phyloP scores from a whole-genome alignment of 1,140 invertebrate genomes.

The Brachionus rubens region DNA sequence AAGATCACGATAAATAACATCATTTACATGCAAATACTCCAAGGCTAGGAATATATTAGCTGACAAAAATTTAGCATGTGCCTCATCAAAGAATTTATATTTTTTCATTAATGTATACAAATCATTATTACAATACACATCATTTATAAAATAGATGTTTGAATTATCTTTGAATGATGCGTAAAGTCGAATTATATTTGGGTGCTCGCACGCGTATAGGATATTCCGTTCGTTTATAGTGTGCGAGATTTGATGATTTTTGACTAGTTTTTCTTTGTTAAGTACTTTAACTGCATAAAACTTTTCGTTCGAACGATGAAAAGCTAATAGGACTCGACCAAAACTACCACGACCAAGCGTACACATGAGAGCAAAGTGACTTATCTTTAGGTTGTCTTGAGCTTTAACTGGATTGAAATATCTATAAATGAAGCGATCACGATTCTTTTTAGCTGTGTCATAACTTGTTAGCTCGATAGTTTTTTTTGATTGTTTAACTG shows the following conservation, averaged over 20 bases:
- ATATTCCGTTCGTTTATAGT: conserved; percentile 91
- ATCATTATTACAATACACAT: conserved; percentile 94
- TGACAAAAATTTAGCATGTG: conserved; percentile 85
- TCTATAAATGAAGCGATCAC: not conserved
- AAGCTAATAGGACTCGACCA: conserved; percentile 38
- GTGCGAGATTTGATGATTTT: conserved; percentile 90
- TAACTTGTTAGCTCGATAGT: not conserved
- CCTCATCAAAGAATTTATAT: conserved; percentile 65
- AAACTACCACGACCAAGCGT: conserved; percentile 34
- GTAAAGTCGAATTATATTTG: conserved; percentile 84
- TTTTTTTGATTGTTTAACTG: not conserved
- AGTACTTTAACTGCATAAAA: conserved; percentile 44
- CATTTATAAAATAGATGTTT: conserved; percentile 96
- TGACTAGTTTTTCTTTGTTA: conserved; percentile 54
- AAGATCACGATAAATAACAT: conserved; percentile 48
- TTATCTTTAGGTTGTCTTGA: not conserved
- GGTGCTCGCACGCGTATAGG: conserved; percentile 87
- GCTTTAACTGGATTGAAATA: conserved; percentile 5
- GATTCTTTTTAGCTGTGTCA: not conserved
- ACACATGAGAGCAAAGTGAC: conserved; percentile 4
- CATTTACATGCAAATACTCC: conserved; percentile 83
- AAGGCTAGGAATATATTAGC: conserved; percentile 87
- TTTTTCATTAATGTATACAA: conserved; percentile 97
- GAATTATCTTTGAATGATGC: conserved; percentile 83
- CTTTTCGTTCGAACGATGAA: conserved; percentile 7